phyloP scores from a whole-genome alignment of 2,888 invertebrate genomes.

The Argyra leucocephala region DNA sequence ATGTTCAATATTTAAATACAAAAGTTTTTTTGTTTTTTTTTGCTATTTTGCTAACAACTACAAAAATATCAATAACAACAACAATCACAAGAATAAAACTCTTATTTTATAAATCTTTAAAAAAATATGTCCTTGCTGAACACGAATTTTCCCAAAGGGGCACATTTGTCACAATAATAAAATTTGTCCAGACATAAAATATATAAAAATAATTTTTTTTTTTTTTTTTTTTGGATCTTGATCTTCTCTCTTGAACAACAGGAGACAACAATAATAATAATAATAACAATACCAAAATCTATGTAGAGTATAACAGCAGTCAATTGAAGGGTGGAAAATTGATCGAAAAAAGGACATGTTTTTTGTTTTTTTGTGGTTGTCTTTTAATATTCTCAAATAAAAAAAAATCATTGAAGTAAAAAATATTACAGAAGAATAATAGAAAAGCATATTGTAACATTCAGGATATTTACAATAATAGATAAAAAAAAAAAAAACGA shows the following conservation, averaged over 20 bases:
- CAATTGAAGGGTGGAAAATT: neutral
- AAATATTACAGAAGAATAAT: neutral
- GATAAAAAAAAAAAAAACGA: neutral
- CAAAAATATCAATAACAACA: too few relatives aligned
- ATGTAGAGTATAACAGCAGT: neutral
- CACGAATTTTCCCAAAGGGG: neutral
- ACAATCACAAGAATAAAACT: too few relatives aligned
- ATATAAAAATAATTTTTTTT: too few relatives aligned
- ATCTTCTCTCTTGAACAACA: too few relatives aligned
- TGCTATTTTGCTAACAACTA: too few relatives aligned
- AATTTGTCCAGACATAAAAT: conserved; percentile 1
- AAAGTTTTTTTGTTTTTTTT: too few relatives aligned
- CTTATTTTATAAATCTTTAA: too few relatives aligned
- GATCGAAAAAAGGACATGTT: neutral
- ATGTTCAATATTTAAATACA: too few relatives aligned
- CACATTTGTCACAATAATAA: conserved; percentile 2
- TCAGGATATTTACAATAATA: neutral
- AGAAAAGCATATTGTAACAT: neutral
- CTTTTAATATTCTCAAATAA: neutral
- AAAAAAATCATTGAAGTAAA: too few relatives aligned
- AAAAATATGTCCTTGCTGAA: too few relatives aligned
- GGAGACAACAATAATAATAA: neutral
- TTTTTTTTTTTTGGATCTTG: neutral
- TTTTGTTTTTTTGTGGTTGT: too few relatives aligned
- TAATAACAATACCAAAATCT: neutral